Conservation (phyloP, 2,113 vertebrate species). For the Colius striatus region DNA sequence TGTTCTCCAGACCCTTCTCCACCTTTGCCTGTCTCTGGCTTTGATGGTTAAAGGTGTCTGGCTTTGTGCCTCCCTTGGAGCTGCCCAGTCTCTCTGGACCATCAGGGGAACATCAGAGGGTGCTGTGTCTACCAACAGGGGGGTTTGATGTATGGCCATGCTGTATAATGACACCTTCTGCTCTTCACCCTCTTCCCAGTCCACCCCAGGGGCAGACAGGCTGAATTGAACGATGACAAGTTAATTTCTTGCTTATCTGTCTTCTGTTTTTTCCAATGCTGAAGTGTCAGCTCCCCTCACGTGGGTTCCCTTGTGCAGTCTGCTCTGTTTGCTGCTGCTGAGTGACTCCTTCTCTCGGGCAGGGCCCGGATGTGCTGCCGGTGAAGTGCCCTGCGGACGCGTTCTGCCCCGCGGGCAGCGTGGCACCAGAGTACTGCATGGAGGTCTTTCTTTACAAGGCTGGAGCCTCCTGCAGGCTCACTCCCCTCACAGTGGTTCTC, state of each 20-base stretch:
- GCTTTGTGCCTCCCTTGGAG: neutral
- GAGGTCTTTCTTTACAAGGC: constrained; percentile 86
- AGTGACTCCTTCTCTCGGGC: neutral
- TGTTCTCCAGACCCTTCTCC: too few relatives aligned
- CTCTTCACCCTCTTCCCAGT: neutral
- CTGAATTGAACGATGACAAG: neutral
- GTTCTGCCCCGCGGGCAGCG: constrained; percentile 86
- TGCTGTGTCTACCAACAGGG: neutral
- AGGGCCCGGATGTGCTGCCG: constrained; percentile 88
- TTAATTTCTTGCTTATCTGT: neutral
- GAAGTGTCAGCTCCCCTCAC: neutral
- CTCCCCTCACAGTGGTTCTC: constrained; percentile 81
- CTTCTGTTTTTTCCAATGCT: neutral
- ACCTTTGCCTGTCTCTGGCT: too few relatives aligned
- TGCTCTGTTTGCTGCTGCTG: neutral
- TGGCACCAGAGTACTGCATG: constrained; percentile 85
- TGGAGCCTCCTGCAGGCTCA: constrained; percentile 83
- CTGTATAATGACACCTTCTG: neutral
- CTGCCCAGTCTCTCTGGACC: neutral
- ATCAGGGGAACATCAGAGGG: neutral
- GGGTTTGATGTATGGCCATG: neutral
- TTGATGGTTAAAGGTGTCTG: neutral
- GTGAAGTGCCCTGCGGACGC: constrained; percentile 84
- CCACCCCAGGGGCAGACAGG: neutral
- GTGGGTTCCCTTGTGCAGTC: neutral